These are phyloP conservation scores for Aplysina aerophoba DNA, from an alignment of 37 sponge, comb jelly and placozoan species.

Conservation along the genomic window DNA sequence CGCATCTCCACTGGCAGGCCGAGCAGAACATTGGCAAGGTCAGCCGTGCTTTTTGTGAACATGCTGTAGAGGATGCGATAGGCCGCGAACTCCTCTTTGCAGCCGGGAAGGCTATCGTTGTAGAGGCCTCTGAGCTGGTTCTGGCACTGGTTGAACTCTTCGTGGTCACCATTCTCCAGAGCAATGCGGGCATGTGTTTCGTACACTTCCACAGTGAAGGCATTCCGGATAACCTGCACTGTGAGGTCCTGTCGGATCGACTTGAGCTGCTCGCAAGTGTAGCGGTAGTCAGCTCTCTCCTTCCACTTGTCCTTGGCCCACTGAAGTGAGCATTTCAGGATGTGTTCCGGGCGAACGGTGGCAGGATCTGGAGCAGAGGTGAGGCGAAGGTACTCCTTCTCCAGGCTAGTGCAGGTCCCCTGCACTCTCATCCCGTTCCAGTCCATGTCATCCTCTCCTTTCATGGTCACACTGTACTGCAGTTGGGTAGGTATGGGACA, in stretches of 20 bases:
- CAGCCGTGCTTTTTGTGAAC: constrained; percentile 79
- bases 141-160: constrained; percentile 98
- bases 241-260: constrained; percentile 97
- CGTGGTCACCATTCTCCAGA: constrained; percentile 89
- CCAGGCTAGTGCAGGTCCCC: constrained; percentile 87
- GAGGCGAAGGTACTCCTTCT: constrained; percentile 95
- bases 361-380: constrained; percentile 95
- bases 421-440: constrained; percentile 65
- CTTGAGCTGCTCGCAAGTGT: constrained; percentile 96
- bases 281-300: constrained; percentile 72
- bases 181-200: constrained; percentile 97
- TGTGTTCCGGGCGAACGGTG: constrained; percentile 75
- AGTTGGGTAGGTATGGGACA: constrained; percentile 20
- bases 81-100: constrained; percentile 86
- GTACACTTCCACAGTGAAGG: constrained; percentile 94
- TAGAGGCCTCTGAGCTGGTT: constrained; percentile 90
- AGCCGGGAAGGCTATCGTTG: constrained; percentile 51
- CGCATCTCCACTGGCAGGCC: constrained; percentile 55
- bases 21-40: constrained; percentile 51
- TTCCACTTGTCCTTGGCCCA: constrained; percentile 75
- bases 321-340: constrained; percentile 73
- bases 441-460: constrained; percentile 56
- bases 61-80: constrained; percentile 94
- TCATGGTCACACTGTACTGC: constrained; percentile 34
- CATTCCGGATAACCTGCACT: constrained; percentile 90